Evolutionary conservation across 2,797 vertebrate genomes (phyloP).

Genomic region (Sebastes taczanowskii): DNA sequence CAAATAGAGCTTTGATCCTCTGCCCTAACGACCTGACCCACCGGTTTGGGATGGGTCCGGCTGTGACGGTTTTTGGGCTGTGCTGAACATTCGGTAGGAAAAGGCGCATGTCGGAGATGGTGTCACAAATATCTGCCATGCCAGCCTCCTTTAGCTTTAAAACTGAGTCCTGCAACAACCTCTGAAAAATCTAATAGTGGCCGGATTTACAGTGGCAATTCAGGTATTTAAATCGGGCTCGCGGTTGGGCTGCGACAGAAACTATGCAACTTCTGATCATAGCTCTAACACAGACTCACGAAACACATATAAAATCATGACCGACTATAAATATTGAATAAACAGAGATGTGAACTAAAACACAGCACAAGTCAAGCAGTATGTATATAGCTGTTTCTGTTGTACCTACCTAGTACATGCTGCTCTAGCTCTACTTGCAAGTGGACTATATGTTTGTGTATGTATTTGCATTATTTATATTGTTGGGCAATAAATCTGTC

Average conservation of each 20-base stretch:
- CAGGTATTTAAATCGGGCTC: too few relatives aligned
- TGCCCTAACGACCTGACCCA: not conserved
- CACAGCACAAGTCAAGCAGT: not conserved
- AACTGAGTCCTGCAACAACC: too few relatives aligned
- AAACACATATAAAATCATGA: not conserved
- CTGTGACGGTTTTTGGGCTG: not conserved
- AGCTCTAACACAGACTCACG: not conserved
- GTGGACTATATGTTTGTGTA: not conserved
- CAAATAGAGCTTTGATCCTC: not conserved
- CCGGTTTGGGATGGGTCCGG: accelerated
- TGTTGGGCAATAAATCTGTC: not conserved
- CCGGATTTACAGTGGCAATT: too few relatives aligned
- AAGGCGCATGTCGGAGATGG: not conserved
- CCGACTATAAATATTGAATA: not conserved
- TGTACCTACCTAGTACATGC: not conserved
- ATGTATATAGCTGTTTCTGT: not conserved
- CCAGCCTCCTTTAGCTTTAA: too few relatives aligned
- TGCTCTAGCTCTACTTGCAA: not conserved
- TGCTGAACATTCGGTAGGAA: not conserved
- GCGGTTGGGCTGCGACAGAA: too few relatives aligned
- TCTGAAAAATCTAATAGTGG: too few relatives aligned
- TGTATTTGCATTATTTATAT: not conserved
- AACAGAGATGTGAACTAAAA: not conserved
- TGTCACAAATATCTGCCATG: not conserved
- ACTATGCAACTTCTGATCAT: too few relatives aligned